Evolutionary conservation across 2,113 vertebrate genomes (phyloP), one percentile per base, ranked within the genome.

Genomic region (Cottus gobio): DNA sequence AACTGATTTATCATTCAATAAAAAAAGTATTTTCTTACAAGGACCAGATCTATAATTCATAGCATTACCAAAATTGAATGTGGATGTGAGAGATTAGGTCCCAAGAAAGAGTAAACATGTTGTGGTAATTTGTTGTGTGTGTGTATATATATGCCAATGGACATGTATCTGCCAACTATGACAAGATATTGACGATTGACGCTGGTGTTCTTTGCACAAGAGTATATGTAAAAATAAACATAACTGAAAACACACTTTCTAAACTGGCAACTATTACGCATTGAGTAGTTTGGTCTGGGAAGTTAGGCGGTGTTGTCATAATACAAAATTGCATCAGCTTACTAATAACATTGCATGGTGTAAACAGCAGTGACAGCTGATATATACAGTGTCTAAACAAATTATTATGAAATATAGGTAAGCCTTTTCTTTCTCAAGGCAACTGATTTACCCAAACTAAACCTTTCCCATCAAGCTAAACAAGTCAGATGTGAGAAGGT

Each of bases 341-440:
- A 42, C 48, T 30, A 65, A 56, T 75, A 56, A 39, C 48, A 65
- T 42, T 42, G 26, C 7, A 42, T 56, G 34, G 39, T 64, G 73
- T 75, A 75, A 75, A 75, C 73, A 56, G 26, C 26, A 18, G 4
- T 57, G 62, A 75, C 34, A 65, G 50, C 48, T 39, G 61, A 75
- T 65, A 42, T 75, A 74, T 37, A 75, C 48, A 75, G 11, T 64
- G 60, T 75, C 60, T 15, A 28, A 52, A 52, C 15, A 63, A 26
- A 75, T 63, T 28, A 64, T 54, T 64, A 26, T 75, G 60, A 64
- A 37, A 52, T 37, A 63, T 52, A 74, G 31, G 42, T 74, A 56
- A 65, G 31, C 4, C 46, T 65, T 34, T 54, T 63, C 46, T 54
- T 66, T 44, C 36, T n/a, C 62, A 66, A 75, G 24, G 72, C 60